Evolutionary conservation across 2,888 invertebrate species (phyloP), one percentile per base, ranked within the genome.

Genomic region (Phorcus lineatus): DNA sequence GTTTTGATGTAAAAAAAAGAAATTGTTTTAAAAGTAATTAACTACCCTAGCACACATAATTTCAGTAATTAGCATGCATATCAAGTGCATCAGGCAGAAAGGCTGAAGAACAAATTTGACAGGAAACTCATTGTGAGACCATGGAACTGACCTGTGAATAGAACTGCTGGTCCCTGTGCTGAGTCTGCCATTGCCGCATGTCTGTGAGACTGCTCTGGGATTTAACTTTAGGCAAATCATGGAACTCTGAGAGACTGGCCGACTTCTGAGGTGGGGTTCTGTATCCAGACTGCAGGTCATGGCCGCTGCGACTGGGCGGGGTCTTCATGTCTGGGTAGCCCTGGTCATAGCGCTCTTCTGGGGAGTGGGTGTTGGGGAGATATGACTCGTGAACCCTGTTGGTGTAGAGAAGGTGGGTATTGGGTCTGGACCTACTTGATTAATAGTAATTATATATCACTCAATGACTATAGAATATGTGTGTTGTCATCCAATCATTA

Each of bases 111-210:
- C 36, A 36, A 7, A 36, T 36, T 36, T 36, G 36, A 36, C 36
- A 36, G 36, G 2, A 4, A 36, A 36, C 7, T 36, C 36, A 36
- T 7, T 36, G 36, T 36, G 4, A 36, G 36, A 36, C 36, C 7
- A 9, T 22, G 13, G 13, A 31, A 74, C 66, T 22, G 77, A 88
- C 88, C 47, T 47, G 47, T 82, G 74, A 83, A 19, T 88, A 85
- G 70, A 87, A 87, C 66, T 91, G 91, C 52, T 85, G 84, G 13
- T 47, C 47, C 40, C 47, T 47, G 47, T 82, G 74, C 62, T 88
- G 82, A 62, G 89, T 88, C 81, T 91, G 91, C 91, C 91, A 91
- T 36, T 87, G 87, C 1, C 62, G 24, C 62, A 62, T 62, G 22
- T 62, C 62, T 22, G 28, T 31, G 2, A 16, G 19, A 28, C 62